A percentile compares a stretch with the other conserved stretches of the same genome.
phyloP scores from a whole-genome alignment of 2,888 invertebrate species.

The Apodemia duryi region DNA sequence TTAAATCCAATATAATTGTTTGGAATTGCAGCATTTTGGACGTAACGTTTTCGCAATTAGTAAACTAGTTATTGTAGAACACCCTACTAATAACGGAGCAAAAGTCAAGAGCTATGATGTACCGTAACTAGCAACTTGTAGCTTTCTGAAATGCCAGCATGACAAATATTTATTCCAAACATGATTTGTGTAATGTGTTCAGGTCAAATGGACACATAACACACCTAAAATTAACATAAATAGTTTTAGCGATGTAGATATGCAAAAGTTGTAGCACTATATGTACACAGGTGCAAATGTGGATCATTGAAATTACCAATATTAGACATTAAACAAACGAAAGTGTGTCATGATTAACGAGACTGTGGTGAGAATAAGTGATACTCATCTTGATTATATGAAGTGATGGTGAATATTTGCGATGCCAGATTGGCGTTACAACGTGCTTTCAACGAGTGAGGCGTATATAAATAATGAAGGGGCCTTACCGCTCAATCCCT shows the following conservation, averaged over 20 bases:
- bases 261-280: slow-evolving; percentile 26
- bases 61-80: not conserved
- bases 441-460: slow-evolving; percentile 76
- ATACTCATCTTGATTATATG: slow-evolving; percentile 39
- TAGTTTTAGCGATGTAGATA: not conserved
- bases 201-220: slow-evolving; percentile 3
- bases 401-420: slow-evolving; percentile 62
- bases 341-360: slow-evolving; percentile 41
- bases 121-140: not conserved
- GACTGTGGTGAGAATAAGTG: slow-evolving; percentile 39
- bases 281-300: slow-evolving; percentile 54
- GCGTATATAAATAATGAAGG: slow-evolving; percentile 64
- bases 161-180: not conserved
- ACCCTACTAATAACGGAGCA: not conserved
- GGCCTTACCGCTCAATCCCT: slow-evolving; percentile 53
- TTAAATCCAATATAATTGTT: slow-evolving; percentile 1
- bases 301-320: slow-evolving; percentile 48
- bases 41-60: slow-evolving; percentile 5
- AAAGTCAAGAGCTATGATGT: not conserved
- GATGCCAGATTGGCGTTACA: slow-evolving; percentile 79
- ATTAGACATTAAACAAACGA: slow-evolving; percentile 39
- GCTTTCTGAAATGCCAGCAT: slow-evolving; percentile 7
- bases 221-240: not conserved
- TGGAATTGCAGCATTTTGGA: not conserved
- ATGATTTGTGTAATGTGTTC: slow-evolving; percentile 6